Conservation (phyloP, 1,140 invertebrate genomes). For the Eupristina koningsbergeri region DNA sequence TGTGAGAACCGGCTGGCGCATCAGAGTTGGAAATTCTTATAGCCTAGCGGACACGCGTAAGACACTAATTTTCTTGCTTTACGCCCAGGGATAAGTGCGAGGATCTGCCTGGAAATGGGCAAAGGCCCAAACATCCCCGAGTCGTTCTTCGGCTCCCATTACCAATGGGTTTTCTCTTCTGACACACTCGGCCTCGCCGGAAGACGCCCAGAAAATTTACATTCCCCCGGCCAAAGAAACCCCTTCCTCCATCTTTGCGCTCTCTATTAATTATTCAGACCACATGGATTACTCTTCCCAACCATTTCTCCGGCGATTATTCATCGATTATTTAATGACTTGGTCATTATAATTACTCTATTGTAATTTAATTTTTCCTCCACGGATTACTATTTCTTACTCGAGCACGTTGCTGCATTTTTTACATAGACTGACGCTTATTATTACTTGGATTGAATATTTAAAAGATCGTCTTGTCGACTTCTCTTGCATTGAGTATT, state of each 20-base stretch:
- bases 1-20: constrained; percentile 47
- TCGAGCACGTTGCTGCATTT: too few relatives aligned
- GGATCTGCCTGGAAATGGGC: background rate
- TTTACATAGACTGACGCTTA: too few relatives aligned
- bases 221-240: background rate
- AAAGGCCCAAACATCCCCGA: background rate
- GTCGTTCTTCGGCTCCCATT: constrained; percentile 8
- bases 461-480: too few relatives aligned
- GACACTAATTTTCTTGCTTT: constrained; percentile 26
- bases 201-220: background rate
- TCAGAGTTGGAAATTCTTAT: constrained; percentile 22
- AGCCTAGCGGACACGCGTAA: constrained; percentile 4
- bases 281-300: too few relatives aligned
- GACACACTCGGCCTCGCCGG: background rate
- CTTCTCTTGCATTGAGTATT: too few relatives aligned
- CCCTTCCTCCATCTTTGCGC: background rate
- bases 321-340: too few relatives aligned
- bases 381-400: too few relatives aligned
- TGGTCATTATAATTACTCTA: too few relatives aligned
- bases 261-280: background rate
- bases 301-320: too few relatives aligned
- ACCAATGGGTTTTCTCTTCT: constrained; percentile 25
- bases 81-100: background rate
- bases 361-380: too few relatives aligned
- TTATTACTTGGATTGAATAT: too few relatives aligned